Base-by-base conservation (phyloP, 2,113 vertebrate genomes). In the Phocoena sinus region DNA sequence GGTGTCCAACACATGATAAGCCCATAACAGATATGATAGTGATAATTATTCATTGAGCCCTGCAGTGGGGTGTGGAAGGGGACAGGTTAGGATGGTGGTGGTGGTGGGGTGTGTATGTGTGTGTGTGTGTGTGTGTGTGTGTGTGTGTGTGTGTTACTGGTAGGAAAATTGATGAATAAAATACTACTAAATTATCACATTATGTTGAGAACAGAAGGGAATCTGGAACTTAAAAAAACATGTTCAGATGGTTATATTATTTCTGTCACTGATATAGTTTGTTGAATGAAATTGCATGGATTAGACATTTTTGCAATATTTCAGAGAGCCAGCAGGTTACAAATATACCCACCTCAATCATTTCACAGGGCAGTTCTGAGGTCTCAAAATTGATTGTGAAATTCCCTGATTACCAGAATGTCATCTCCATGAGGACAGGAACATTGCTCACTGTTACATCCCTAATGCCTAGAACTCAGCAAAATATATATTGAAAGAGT, bases 101-200 rank as follows among this genome's bases (percentile, higher is more conserved):
- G 68, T 26, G 25, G 44, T 47, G 44, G 25, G 8, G 6, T 44
- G 28, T 21, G 7, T 56, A 62, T 26, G 31, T 11, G 6, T 36
- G 28, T 17, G 5, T 28, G 28, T 11, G 6, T 44, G 28, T 21
- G 8, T 58, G 68, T 26, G 31, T 11, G 6, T 36, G 28, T 17
- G 5, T 8, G 18, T 41, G 11, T 18, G 20, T 47, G 28, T 56
- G 21, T 62, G 56, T 92, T 36, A 33, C 67, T 84, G 26, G 70
- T 81, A 88, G 53, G 53, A 36, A 84, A 92, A 17, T 8, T 80
- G 63, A 67, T 56, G 56, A 65, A 56, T 96, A 82, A 90, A 93
- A 79, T 41, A 38, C 58, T 17, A 71, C 63, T 77, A 86, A 65
- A 80, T 87, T 76, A 67, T 58, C 33, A 84, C 36, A 56, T 67